Evolutionary conservation across 2,888 invertebrate species (phyloP).

Genomic region (Andrena bucephala): DNA sequence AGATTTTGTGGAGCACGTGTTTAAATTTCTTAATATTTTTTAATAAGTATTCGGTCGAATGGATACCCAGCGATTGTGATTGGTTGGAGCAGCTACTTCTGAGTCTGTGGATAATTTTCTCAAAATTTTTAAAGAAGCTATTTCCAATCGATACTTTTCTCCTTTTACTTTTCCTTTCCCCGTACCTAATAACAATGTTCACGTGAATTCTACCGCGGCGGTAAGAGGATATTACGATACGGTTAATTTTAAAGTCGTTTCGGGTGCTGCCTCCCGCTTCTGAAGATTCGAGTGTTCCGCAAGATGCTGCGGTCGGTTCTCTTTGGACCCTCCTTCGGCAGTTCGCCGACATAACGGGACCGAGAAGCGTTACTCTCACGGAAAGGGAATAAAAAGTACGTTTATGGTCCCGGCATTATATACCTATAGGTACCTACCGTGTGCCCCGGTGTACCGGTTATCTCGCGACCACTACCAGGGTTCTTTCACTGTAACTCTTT

Average conservation of each 20-base stretch:
- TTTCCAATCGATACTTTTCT: neutral
- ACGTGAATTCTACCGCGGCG: slow-evolving; percentile 29
- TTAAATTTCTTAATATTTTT: too few species aligned
- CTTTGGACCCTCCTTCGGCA: slow-evolving; percentile 69
- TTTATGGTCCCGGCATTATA: slow-evolving; percentile 77
- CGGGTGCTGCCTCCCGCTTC: slow-evolving; percentile 39
- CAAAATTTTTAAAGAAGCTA: neutral
- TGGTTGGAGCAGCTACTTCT: too few species aligned
- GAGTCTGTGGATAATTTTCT: too few species aligned
- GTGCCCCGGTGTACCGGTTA: slow-evolving; percentile 77
- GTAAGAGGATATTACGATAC: slow-evolving; percentile 40
- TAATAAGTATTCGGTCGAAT: too few species aligned
- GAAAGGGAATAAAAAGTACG: slow-evolving; percentile 77
- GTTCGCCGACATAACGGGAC: slow-evolving; percentile 70
- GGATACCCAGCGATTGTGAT: too few species aligned
- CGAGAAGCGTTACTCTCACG: slow-evolving; percentile 66
- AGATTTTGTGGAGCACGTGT: too few species aligned
- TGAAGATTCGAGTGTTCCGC: slow-evolving; percentile 58
- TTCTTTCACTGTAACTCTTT: slow-evolving; percentile 62
- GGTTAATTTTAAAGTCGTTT: slow-evolving; percentile 56
- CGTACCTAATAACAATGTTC: neutral
- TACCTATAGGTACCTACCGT: slow-evolving; percentile 75
- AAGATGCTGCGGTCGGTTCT: slow-evolving; percentile 67
- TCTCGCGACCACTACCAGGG: slow-evolving; percentile 69
- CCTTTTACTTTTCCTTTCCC: neutral